Percentiles rank a stretch among this genome's conserved stretches.
These are phyloP conservation scores for Notodonta dromedarius DNA, from an alignment of 2,888 invertebrate genomes.

Conservation along the genomic window DNA sequence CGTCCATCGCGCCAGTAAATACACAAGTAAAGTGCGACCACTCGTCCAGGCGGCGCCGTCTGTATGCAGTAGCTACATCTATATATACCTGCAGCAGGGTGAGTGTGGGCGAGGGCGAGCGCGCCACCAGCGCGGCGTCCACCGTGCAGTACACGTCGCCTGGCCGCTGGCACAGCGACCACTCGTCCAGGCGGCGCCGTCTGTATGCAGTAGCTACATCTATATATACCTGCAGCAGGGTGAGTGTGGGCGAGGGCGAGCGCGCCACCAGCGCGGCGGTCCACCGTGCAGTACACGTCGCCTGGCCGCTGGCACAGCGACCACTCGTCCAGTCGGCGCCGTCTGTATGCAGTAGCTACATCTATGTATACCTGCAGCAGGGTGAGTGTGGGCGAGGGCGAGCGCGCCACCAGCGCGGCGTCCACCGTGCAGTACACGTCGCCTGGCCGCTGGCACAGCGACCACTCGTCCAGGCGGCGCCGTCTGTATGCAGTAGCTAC, in stretches of 20 bases:
- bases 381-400: constrained; percentile 43
- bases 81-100: constrained; percentile 60
- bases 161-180: constrained; percentile 61
- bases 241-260: constrained; percentile 42
- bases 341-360: too few relatives aligned
- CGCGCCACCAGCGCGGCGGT: constrained; percentile 56
- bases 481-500: too few relatives aligned
- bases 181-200: constrained; percentile 68
- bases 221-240: constrained; percentile 55
- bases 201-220: too few relatives aligned
- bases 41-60: constrained; percentile 65
- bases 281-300: constrained; percentile 72
- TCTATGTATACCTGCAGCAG: constrained; percentile 64
- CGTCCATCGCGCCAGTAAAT: too few relatives aligned
- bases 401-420: constrained; percentile 50
- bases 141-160: constrained; percentile 72
- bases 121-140: too few relatives aligned
- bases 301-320: constrained; percentile 57
- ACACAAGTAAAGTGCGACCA: constrained; percentile 45
- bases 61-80: too few relatives aligned
- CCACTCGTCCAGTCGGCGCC: constrained; percentile 75
- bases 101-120: constrained; percentile 42
- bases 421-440: constrained; percentile 75
- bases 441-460: constrained; percentile 57
- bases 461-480: constrained; percentile 71